Percentiles rank a stretch among this genome's conserved stretches.
These are phyloP conservation scores for Chironomus striatipennis DNA, from an alignment of 1,140 invertebrate species.

Conservation along the genomic window DNA sequence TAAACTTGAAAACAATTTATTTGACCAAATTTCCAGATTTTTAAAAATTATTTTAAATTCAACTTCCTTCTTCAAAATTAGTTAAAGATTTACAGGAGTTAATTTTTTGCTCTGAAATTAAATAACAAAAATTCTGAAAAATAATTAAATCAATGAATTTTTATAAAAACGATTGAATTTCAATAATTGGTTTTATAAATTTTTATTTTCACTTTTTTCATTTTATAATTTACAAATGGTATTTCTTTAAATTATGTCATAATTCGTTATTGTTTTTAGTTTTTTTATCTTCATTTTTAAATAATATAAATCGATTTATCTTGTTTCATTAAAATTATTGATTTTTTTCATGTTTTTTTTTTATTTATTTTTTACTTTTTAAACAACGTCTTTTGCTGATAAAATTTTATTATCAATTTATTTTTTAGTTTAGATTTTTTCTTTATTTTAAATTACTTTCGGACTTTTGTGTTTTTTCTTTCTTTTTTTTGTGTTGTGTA, in stretches of 20 bases:
- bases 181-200: slow-evolving; percentile 19
- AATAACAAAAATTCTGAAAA: not conserved
- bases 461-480: not conserved
- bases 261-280: slow-evolving; percentile 22
- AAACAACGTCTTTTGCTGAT: slow-evolving; percentile 19
- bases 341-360: slow-evolving; percentile 7
- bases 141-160: not conserved
- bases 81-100: too few species aligned
- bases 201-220: slow-evolving; percentile 23
- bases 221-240: slow-evolving; percentile 23
- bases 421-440: not conserved
- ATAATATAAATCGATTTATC: slow-evolving; percentile 23
- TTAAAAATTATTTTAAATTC: too few species aligned
- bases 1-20: too few species aligned
- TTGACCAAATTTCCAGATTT: too few species aligned
- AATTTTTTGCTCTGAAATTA: too few species aligned
- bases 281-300: slow-evolving; percentile 11
- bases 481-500: not conserved
- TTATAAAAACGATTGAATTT: not conserved
- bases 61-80: too few species aligned
- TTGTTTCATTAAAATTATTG: slow-evolving; percentile 23
- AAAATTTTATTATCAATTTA: not conserved
- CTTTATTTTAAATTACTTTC: not conserved
- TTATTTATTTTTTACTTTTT: not conserved
- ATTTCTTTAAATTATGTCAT: slow-evolving; percentile 15